These are phyloP conservation scores for Endomychus coccineus DNA, from an alignment of 2,888 invertebrate genomes.

Conservation along the genomic window DNA sequence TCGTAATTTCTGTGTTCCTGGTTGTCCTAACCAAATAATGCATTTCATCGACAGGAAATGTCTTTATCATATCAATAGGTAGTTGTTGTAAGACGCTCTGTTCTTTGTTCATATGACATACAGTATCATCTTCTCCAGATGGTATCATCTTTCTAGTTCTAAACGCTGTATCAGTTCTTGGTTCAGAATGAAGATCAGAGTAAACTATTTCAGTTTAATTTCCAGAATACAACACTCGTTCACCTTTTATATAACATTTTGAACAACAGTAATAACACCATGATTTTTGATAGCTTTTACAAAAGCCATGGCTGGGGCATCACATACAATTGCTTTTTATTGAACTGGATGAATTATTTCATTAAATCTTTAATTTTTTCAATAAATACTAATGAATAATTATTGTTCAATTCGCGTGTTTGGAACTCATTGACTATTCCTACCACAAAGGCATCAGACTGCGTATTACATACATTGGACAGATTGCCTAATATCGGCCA, in stretches of 20 bases:
- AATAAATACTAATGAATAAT: slow-evolving; percentile 10
- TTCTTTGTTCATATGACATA: slow-evolving; percentile 7
- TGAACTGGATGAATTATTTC: slow-evolving; percentile 3
- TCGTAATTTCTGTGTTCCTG: slow-evolving; percentile 10
- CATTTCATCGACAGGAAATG: slow-evolving; percentile 17
- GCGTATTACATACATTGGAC: slow-evolving; percentile 5
- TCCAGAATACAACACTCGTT: not conserved
- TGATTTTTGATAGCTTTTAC: slow-evolving; percentile 14
- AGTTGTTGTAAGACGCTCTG: slow-evolving; percentile 6
- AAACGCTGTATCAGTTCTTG: not conserved
- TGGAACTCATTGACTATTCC: slow-evolving; percentile 10
- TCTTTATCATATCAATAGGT: slow-evolving; percentile 14
- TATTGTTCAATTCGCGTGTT: slow-evolving; percentile 12
- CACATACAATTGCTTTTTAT: slow-evolving; percentile 14
- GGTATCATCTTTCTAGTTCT: slow-evolving; percentile 5
- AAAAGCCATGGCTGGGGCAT: slow-evolving; percentile 13
- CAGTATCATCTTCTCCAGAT: slow-evolving; percentile 6
- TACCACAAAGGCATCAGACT: slow-evolving; percentile 10
- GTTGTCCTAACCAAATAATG: slow-evolving; percentile 13
- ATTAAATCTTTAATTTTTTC: slow-evolving; percentile 10
- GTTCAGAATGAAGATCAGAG: slow-evolving; percentile 1
- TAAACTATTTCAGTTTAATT: slow-evolving; percentile 6
- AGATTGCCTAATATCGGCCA: slow-evolving; percentile 15
- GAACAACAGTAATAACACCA: slow-evolving; percentile 11
- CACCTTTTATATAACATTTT: slow-evolving; percentile 4